Evolutionary conservation across 2,797 vertebrate genomes (phyloP).

Genomic region (Chaunax sp.): DNA sequence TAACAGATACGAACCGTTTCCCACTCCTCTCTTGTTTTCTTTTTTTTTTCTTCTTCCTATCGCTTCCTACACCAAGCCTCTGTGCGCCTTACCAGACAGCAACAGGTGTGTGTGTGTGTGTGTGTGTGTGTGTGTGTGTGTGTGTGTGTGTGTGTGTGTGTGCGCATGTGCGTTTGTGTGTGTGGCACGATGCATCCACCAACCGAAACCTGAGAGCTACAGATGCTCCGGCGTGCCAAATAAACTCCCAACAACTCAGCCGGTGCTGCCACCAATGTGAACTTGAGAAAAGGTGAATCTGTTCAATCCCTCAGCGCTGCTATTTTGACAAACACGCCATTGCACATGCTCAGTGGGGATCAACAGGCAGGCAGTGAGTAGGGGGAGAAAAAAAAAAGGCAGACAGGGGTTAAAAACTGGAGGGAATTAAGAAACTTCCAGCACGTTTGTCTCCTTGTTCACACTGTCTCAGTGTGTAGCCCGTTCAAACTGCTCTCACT

Average conservation of each 20-base stretch:
- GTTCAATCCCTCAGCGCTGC: constrained; percentile 73
- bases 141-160: constrained; percentile 72
- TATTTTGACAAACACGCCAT: constrained; percentile 78
- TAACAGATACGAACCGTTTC: background rate
- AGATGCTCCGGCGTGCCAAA: constrained; percentile 80
- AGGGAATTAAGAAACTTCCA: constrained; percentile 42
- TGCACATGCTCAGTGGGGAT: constrained; percentile 69
- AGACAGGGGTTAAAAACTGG: constrained; percentile 11
- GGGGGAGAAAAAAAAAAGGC: background rate
- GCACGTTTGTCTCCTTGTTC: constrained; percentile 66
- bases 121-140: constrained; percentile 83
- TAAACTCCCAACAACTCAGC: constrained; percentile 80
- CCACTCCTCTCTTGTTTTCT: background rate
- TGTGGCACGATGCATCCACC: constrained; percentile 71
- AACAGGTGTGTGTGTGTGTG: constrained; percentile 85
- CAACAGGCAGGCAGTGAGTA: constrained; percentile 12
- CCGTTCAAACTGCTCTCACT: constrained; percentile 45
- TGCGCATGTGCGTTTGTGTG: constrained; percentile 7
- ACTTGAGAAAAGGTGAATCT: constrained; percentile 86
- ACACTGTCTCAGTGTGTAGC: constrained; percentile 51
- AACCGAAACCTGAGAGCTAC: constrained; percentile 84
- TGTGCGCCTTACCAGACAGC: constrained; percentile 71
- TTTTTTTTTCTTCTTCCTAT: background rate
- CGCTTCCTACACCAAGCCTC: constrained; percentile 7
- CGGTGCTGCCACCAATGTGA: constrained; percentile 79